Base-by-base conservation (phyloP, 2,113 vertebrate species). In the Panthera leo region DNA sequence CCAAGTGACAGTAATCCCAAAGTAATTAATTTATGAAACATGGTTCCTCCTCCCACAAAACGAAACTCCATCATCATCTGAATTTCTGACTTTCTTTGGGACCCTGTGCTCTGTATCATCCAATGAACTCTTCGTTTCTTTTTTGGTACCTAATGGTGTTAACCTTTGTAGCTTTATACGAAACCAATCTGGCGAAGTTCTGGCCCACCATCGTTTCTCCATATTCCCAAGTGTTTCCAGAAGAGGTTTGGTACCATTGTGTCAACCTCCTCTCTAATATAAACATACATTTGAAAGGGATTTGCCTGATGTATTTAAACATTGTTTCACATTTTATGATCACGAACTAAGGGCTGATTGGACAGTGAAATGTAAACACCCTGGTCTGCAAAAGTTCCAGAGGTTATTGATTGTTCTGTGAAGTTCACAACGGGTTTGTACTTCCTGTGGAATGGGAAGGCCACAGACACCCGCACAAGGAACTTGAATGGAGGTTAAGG, bases 391-490 rank as follows among this genome's bases (percentile, higher is more conserved):
- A 21, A 39, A 23, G 25, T 2, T 16, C 4, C n/a, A 19, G n/a
- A 36, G 11, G 10, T 23, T 23, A 63, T 45, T 21, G 13, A 12
- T 16, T 79, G 27, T 1, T 31, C 79, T 23, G 0, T 12, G 4
- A n/a, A 4, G 5, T 14, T 23, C 25, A 2, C 1, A 0, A 1
- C 3, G 19, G 48, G 31, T 55, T 14, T 67, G 6, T 15, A 2
- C 36, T 11, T 51, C 14, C 0, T 23, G 73, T 19, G 7, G 86
- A 12, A 3, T 19, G 65, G 51, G 2, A 7, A 8, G 19, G 12
- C 21, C 42, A 3, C 14, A 53, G 58, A 1, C 19, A 25, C 16
- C 21, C 31, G 16, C 15, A 18, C 14, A 27, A 39, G 68, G 29
- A 31, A 25, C 7, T 13, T 93, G 67, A 34, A 29, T 29, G 12